A percentile compares a stretch with the other conserved stretches of the same genome.
Evolutionary conservation across 1,140 invertebrate species (phyloP).

Genomic region (Arctopsyche grandis): DNA sequence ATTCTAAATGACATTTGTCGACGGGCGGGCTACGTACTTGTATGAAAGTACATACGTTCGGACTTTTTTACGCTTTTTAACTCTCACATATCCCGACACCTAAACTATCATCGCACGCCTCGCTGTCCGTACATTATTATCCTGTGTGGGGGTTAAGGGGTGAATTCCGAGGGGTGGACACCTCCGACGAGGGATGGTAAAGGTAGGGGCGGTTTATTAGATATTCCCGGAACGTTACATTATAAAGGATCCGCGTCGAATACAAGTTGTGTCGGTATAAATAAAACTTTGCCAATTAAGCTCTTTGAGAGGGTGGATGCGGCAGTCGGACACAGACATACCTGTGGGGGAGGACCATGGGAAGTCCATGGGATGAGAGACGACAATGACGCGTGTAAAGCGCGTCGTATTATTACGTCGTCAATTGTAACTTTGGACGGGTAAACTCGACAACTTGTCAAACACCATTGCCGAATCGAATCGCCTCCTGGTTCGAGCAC

Average conservation of each 20-base stretch:
- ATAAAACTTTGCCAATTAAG: slow-evolving; percentile 54
- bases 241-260: slow-evolving; percentile 44
- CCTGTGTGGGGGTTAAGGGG: not conserved
- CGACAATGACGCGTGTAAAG: slow-evolving; percentile 37
- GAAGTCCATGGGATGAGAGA: not conserved
- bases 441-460: not conserved
- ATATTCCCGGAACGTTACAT: slow-evolving; percentile 46
- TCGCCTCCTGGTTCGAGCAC: not conserved
- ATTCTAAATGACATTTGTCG: slow-evolving; percentile 17
- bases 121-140: not conserved
- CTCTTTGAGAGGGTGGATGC: not conserved
- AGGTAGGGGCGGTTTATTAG: slow-evolving; percentile 40
- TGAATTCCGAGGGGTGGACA: not conserved
- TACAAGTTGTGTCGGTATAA: slow-evolving; percentile 44
- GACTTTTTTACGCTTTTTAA: not conserved
- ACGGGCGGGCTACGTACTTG: not conserved
- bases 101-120: not conserved
- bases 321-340: slow-evolving; percentile 22
- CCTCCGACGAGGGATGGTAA: not conserved
- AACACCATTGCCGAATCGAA: not conserved
- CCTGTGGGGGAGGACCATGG: not conserved
- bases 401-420: slow-evolving; percentile 40
- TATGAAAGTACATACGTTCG: too few species aligned
- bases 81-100: not conserved
- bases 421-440: slow-evolving; percentile 40